Evolutionary conservation across 2,113 vertebrate genomes (phyloP).

Genomic region (Labeo catla): DNA sequence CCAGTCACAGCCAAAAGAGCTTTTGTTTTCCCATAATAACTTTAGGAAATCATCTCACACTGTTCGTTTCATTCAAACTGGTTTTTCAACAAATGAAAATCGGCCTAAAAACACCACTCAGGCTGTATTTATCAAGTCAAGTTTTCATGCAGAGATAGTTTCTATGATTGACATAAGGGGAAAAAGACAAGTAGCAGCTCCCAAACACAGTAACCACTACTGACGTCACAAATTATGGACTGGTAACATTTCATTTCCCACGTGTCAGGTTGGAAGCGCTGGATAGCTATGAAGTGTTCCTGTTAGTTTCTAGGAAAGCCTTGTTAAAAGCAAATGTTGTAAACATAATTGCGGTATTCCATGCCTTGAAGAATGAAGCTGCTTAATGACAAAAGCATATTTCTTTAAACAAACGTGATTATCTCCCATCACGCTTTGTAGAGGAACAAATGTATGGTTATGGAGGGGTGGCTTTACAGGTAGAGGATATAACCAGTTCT

Average conservation of each 20-base stretch:
- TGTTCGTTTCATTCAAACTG: neutral
- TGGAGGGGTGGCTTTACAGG: conserved; percentile 11
- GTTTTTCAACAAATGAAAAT: neutral
- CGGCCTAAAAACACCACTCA: neutral
- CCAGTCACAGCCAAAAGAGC: conserved; percentile 17
- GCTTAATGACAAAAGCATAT: neutral
- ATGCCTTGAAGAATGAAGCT: neutral
- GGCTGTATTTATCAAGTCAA: neutral
- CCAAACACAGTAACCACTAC: conserved; percentile 13
- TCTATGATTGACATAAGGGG: neutral
- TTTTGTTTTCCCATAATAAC: conserved; percentile 12
- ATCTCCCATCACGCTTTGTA: neutral
- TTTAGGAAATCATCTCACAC: neutral
- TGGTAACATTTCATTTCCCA: conserved; percentile 11
- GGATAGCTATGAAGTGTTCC: neutral
- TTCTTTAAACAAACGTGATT: conserved; percentile 10
- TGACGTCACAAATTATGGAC: conserved; percentile 17
- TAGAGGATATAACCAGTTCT: neutral
- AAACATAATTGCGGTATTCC: neutral
- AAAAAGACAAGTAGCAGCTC: neutral
- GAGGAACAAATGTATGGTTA: neutral
- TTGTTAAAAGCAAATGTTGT: neutral
- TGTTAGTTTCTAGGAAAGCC: neutral
- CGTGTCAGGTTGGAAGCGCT: neutral
- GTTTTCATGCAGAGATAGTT: neutral